These are phyloP conservation scores for Phalacrocorax brasilianus DNA, from an alignment of 2,113 vertebrate species.

Conservation along the genomic window DNA sequence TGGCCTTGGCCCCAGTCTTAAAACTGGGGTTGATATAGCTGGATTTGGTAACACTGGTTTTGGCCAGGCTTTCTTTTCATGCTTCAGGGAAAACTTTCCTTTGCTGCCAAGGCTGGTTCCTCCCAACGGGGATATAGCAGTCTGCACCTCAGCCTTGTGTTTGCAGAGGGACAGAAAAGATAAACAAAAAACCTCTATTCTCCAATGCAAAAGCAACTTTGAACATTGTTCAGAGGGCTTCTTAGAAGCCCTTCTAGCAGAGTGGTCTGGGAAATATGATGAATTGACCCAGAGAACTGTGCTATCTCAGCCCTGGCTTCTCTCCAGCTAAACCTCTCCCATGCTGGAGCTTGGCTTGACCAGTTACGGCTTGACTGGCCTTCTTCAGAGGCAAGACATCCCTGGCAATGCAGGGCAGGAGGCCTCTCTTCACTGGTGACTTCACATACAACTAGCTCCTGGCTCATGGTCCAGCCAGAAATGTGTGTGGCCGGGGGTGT, in stretches of 20 bases:
- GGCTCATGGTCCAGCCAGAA: background rate
- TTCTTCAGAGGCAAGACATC: background rate
- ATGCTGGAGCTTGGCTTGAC: background rate
- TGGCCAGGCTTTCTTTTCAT: background rate
- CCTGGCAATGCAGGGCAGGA: background rate
- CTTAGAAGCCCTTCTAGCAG: background rate
- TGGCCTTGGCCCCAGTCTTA: background rate
- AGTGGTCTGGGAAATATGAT: background rate
- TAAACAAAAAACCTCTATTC: background rate
- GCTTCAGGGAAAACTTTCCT: background rate
- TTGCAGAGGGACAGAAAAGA: background rate
- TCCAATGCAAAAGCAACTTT: background rate
- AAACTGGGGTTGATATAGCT: background rate
- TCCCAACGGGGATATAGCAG: accelerated
- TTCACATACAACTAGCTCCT: background rate
- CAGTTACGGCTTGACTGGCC: background rate
- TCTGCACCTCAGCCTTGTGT: background rate
- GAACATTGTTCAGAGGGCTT: background rate
- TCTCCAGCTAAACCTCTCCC: background rate
- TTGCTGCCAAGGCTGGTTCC: background rate
- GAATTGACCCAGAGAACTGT: background rate
- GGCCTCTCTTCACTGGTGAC: background rate
- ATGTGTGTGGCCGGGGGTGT: background rate
- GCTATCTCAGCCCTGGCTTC: background rate
- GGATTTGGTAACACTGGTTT: background rate